Base-by-base conservation (phyloP, 2,113 vertebrate genomes). In the Gobio gobio region DNA sequence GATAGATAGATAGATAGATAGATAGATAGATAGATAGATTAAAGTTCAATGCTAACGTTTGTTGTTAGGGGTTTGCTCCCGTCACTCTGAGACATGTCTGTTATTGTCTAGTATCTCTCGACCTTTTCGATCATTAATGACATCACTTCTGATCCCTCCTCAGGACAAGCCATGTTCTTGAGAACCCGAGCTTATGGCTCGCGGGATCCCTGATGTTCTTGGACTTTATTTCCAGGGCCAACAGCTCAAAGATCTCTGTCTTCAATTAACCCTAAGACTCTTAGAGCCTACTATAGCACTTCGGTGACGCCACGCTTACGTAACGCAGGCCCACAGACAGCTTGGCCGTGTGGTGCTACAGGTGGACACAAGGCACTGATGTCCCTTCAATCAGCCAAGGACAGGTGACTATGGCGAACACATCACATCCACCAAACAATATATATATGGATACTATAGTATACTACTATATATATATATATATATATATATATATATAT, bases 221-320 rank as follows among this genome's bases (percentile, higher is more conserved):
- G 88, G 85, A 8, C 0, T 54, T 89, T 93, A 94, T 93, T 93
- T 89, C 78, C 51, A 86, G 75, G 68, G 49, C n/a, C 84, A 80
- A 59, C 58, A 83, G 77, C 73, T 78, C 83, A 64, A 76, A 91
- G 90, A 90, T 92, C 91, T 83, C 49, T 8, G 76, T 83, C 88
- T 86, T 84, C 88, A 92, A 92, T 92, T 91, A 93, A 92, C 90
- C 13, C 54, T 94, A 95, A 95, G 91, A 81, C 92, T 93, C 92
- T 95, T 94, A 94, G 84, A 89, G 88, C 63, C 78, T 82, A 83
- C 68, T 78, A 86, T 86, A 90, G 83, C 75, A 43, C 84, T 77
- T 79, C 61, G 77, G 49, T 66, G 79, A 87, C 70, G 72, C 59
- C 83, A 45, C 22, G 0, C 70, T 94, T 94, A 90, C 80, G 63